phyloP scores from a whole-genome alignment of 1,140 invertebrate species.

The Bombus consobrinus region DNA sequence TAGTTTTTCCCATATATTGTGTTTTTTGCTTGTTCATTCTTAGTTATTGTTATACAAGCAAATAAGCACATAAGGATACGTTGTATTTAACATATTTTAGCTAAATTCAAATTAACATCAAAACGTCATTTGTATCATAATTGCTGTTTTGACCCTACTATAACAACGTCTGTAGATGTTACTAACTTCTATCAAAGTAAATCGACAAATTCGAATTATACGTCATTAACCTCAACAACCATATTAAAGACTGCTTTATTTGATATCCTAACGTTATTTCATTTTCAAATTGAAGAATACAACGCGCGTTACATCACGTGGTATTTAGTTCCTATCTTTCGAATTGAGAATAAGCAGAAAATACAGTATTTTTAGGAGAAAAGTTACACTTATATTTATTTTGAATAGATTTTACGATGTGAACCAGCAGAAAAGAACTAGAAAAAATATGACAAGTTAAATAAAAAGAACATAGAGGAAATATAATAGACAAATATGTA shows the following conservation, averaged over 20 bases:
- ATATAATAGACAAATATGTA: neutral
- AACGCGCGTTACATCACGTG: slow-evolving; percentile 18
- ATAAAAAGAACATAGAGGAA: neutral
- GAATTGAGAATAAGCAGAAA: neutral
- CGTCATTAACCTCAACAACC: neutral
- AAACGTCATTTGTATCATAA: neutral
- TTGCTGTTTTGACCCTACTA: neutral
- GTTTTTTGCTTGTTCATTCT: neutral
- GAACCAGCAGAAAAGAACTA: neutral
- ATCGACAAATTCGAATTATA: neutral
- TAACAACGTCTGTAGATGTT: neutral
- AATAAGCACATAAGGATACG: neutral
- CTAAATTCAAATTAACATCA: neutral
- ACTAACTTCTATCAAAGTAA: neutral
- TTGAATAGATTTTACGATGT: neutral
- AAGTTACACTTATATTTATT: neutral
- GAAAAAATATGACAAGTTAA: neutral
- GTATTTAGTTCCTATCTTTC: neutral
- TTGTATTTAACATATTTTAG: neutral
- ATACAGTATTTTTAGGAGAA: neutral
- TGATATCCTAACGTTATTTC: neutral
- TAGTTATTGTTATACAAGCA: neutral
- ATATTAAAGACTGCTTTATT: neutral
- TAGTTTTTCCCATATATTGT: neutral
- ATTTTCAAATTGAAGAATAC: slow-evolving; percentile 1